These are phyloP conservation scores for Meliscaeva auricollis DNA, from an alignment of 2,888 invertebrate species.

Conservation along the genomic window DNA sequence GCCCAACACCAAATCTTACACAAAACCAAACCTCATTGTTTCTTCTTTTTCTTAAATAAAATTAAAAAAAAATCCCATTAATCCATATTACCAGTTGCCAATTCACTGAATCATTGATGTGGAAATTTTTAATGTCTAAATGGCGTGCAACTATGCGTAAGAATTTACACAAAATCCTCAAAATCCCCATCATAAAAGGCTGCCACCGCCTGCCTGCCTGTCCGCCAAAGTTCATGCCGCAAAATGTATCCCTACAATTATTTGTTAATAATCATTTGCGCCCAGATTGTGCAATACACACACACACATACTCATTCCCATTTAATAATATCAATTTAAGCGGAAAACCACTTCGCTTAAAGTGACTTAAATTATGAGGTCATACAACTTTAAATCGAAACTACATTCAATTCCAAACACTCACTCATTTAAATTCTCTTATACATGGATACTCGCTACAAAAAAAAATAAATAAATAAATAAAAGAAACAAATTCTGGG, in stretches of 20 bases:
- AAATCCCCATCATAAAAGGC: slow-evolving; percentile 1
- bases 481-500: slow-evolving; percentile 39
- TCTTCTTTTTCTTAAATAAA: neutral
- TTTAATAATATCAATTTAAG: slow-evolving; percentile 65
- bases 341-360: slow-evolving; percentile 53
- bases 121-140: slow-evolving; percentile 53
- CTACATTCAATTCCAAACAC: slow-evolving; percentile 18
- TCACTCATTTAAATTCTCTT: neutral
- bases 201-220: neutral
- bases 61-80: neutral
- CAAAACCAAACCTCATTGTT: no score
- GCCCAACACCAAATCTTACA: no score
- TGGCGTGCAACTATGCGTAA: slow-evolving; percentile 56
- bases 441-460: neutral
- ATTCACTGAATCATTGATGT: slow-evolving; percentile 22
- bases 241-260: slow-evolving; percentile 60
- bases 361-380: slow-evolving; percentile 72
- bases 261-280: slow-evolving; percentile 70
- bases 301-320: slow-evolving; percentile 43
- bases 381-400: slow-evolving; percentile 65
- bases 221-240: neutral
- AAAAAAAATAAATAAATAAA: neutral
- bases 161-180: neutral
- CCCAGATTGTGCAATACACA: slow-evolving; percentile 65
- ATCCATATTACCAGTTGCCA: neutral